Evolutionary conservation across 2,113 vertebrate species (phyloP).

Genomic region (Catagonus wagneri): DNA sequence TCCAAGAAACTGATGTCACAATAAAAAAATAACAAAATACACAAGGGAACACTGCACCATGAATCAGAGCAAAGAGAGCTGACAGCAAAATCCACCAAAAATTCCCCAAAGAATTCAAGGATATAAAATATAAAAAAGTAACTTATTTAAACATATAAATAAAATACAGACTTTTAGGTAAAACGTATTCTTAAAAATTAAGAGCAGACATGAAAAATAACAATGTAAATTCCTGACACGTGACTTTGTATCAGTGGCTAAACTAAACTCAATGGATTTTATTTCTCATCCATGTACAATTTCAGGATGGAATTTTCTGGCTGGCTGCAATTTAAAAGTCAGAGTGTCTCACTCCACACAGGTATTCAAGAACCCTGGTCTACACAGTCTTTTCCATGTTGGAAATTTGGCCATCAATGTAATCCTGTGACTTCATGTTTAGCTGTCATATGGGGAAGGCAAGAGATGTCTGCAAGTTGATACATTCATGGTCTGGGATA

Average conservation of each 20-base stretch:
- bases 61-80: background rate
- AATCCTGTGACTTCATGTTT: background rate
- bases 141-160: background rate
- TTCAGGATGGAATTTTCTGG: background rate
- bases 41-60: background rate
- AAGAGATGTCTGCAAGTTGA: background rate
- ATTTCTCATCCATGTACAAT: background rate
- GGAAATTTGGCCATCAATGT: background rate
- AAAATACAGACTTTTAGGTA: background rate
- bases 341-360: background rate
- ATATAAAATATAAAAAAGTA: background rate
- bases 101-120: background rate
- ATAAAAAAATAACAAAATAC: background rate
- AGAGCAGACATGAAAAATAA: background rate
- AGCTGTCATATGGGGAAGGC: background rate
- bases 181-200: background rate
- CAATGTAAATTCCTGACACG: background rate
- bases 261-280: background rate
- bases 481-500: background rate
- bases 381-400: background rate
- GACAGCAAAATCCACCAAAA: background rate
- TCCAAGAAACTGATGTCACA: background rate
- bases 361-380: background rate
- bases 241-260: background rate
- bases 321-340: background rate